Evolutionary conservation across 2,888 invertebrate species (phyloP).

Genomic region (Eupithecia vulgata): DNA sequence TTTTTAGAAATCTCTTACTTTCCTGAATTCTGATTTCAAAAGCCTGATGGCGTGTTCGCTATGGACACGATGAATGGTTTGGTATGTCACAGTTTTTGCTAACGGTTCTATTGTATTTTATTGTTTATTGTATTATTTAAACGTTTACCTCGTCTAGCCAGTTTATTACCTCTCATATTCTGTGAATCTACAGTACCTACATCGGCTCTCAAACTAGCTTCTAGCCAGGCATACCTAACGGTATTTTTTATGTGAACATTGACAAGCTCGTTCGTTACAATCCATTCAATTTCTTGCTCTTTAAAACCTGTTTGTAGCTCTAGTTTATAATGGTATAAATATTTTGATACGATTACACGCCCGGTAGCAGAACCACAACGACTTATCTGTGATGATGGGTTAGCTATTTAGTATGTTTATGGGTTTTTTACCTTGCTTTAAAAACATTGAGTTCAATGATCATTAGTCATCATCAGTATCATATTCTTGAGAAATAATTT

Average conservation of each 20-base stretch:
- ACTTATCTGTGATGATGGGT: background rate
- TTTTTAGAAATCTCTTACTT: background rate
- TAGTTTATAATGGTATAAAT: constrained; percentile 25
- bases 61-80: background rate
- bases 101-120: background rate
- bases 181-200: background rate
- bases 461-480: background rate
- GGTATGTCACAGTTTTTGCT: background rate
- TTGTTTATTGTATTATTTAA: constrained; percentile 8
- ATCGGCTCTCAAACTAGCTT: background rate
- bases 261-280: constrained; percentile 20
- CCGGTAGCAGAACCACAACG: constrained; percentile 22
- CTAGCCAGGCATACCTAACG: constrained; percentile 17
- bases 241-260: constrained; percentile 20
- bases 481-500: background rate
- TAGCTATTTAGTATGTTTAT: background rate
- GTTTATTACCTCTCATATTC: background rate
- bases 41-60: background rate
- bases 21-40: background rate
- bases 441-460: background rate
- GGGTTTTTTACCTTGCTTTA: background rate
- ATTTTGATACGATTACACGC: constrained; percentile 26
- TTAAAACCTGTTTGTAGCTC: constrained; percentile 29
- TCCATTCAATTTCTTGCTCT: constrained; percentile 20
- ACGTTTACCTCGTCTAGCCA: background rate